Conservation (phyloP, 2,113 vertebrate genomes). For the Nymphicus hollandicus region DNA sequence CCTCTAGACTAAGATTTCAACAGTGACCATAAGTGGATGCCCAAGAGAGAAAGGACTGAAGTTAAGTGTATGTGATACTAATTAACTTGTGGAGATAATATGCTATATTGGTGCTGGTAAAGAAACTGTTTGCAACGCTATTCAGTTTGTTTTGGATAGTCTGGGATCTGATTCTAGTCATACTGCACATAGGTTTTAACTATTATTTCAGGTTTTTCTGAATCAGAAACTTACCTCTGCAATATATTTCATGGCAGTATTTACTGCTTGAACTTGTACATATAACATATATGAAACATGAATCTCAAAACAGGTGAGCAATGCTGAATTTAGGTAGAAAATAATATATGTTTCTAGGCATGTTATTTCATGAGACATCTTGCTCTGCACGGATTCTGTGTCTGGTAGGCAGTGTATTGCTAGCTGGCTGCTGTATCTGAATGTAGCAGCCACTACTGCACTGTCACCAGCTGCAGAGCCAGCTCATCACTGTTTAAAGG, state of each 20-base stretch:
- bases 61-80: not conserved
- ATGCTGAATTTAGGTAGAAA: not conserved
- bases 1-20: not conserved
- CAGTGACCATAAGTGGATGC: fast-evolving
- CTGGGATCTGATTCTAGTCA: not conserved
- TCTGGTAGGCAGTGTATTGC: slow-evolving; percentile 73
- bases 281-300: not conserved
- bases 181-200: fast-evolving
- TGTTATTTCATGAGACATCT: not conserved
- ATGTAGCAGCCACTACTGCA: slow-evolving; percentile 53
- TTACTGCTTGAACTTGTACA: not conserved
- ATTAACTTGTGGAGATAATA: not conserved
- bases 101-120: fast-evolving
- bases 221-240: not conserved
- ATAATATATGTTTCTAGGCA: not conserved
- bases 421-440: slow-evolving; percentile 67
- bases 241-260: not conserved
- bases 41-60: not conserved
- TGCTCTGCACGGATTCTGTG: not conserved
- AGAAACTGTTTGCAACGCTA: not conserved
- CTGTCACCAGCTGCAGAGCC: slow-evolving; percentile 64
- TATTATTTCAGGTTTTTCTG: not conserved
- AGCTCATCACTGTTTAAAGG: not conserved
- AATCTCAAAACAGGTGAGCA: not conserved
- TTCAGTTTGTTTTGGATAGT: not conserved